A percentile compares a stretch with the other conserved stretches of the same genome.
Conservation (phyloP, 2,888 invertebrate genomes). For the Conchocele bisecta region DNA sequence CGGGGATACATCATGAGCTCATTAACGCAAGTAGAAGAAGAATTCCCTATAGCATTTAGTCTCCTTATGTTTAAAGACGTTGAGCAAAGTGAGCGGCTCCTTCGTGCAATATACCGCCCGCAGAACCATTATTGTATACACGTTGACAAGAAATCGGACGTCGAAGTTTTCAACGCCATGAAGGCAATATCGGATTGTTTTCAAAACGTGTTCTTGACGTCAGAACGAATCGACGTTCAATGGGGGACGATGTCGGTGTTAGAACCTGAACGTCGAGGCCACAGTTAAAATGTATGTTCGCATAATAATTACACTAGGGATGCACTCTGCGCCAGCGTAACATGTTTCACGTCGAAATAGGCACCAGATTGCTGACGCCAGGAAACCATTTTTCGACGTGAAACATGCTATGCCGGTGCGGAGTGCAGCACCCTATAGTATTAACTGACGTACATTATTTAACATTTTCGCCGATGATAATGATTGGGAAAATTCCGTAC, state of each 20-base stretch:
- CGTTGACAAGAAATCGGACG: constrained; percentile 70
- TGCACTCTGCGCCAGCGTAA: too few species aligned
- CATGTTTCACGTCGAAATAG: too few species aligned
- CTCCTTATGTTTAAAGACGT: constrained; percentile 73
- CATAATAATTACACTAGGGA: too few species aligned
- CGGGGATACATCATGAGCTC: constrained; percentile 57
- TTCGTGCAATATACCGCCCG: constrained; percentile 76
- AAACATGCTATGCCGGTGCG: too few species aligned
- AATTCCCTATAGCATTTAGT: constrained; percentile 76
- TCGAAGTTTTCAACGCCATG: constrained; percentile 61
- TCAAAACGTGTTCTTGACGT: constrained; percentile 74
- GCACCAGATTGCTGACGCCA: too few species aligned
- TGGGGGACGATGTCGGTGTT: constrained; percentile 76
- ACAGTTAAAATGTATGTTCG: too few species aligned
- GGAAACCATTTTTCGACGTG: too few species aligned
- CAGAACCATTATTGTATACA: constrained; percentile 80
- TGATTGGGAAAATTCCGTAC: too few species aligned
- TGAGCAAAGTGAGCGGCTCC: constrained; percentile 72
- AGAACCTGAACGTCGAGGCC: too few species aligned
- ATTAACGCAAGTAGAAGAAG: constrained; percentile 61
- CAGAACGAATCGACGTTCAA: constrained; percentile 55
- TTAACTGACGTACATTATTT: too few species aligned
- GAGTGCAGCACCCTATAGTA: too few species aligned
- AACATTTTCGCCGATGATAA: too few species aligned
- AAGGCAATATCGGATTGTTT: constrained; percentile 67